Evolutionary conservation across 1,140 invertebrate species (phyloP), one percentile per base, ranked within the genome.

Genomic region (Asbolus verrucosus): DNA sequence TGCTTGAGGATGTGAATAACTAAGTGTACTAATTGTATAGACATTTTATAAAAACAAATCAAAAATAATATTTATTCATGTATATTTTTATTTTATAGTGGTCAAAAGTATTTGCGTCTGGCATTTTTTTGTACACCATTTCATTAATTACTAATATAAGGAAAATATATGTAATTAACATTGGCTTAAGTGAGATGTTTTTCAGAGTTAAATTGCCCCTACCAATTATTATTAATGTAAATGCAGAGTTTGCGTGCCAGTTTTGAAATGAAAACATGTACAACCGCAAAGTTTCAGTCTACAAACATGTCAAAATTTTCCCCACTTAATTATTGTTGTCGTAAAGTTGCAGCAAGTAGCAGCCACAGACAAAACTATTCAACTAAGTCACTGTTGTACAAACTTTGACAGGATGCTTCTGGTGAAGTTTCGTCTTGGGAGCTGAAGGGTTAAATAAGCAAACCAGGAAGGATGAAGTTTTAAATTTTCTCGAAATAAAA

Each of bases 301-400:
- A 62, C 59, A 62, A 62, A 62, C 59, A 62, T 62, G 59, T 62
- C 59, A 62, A 62, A 62, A 62, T 62, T 21, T 24, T 62, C 36
- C 30, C 16, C 30, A 69, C 65, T 72, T 72, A 72, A 72, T 72
- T 72, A 72, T 68, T 68, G 70, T 68, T 68, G 70, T 68, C 27
- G 41, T 68, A 36, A 68, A 62, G 59, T 62, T 62, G 59, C 15
- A 19, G 18, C 54, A 68, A 72, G 70, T 41, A 68, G 46, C 65
- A 46, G 59, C 66, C 66, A 61, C 70, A 72, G 31, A 30, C 43
- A 21, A 31, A 70, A 72, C 70, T 72, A 72, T 72, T 72, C 70
- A 59, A 68, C 36, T 72, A 69, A 72, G 65, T 72, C 70, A 72
- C 65, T 67, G 39, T 63, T 68, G 38, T 68, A 63, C 16, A 71